A percentile compares a stretch with the other conserved stretches of the same genome.
These are phyloP conservation scores for Drosophila testacea DNA, from an alignment of 2,888 invertebrate species.

Conservation along the genomic window DNA sequence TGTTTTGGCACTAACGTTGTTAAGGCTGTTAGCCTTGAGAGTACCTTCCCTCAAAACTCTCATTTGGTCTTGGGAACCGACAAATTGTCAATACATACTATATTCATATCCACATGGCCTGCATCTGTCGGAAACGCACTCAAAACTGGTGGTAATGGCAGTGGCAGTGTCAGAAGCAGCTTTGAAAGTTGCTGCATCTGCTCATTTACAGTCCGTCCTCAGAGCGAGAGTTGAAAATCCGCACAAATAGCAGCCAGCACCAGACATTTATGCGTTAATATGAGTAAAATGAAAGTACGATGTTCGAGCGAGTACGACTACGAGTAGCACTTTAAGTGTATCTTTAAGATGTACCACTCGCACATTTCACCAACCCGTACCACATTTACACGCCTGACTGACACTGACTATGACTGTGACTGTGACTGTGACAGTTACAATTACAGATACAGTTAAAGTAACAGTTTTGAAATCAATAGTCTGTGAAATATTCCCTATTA, in stretches of 20 bases:
- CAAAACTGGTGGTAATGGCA: constrained; percentile 30
- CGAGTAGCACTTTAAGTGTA: constrained; percentile 24
- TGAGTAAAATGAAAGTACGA: constrained; percentile 66
- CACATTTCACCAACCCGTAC: constrained; percentile 61
- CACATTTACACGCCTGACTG: constrained; percentile 64
- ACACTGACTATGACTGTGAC: constrained; percentile 28
- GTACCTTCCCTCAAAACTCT: background rate
- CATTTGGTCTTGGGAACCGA: background rate
- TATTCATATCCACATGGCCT: constrained; percentile 39
- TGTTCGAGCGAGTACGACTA: constrained; percentile 15
- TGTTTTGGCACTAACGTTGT: constrained; percentile 26
- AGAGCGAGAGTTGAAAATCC: constrained; percentile 61
- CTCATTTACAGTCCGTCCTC: constrained; percentile 33
- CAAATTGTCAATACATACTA: constrained; percentile 2
- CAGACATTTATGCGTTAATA: constrained; percentile 46
- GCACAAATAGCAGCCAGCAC: constrained; percentile 29
- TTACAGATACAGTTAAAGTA: constrained; percentile 23
- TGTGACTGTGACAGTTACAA: constrained; percentile 42
- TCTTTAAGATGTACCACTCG: constrained; percentile 37
- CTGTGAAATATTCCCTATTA: constrained; percentile 35
- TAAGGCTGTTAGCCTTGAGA: constrained; percentile 20
- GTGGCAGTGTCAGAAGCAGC: constrained; percentile 24
- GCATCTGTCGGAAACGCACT: constrained; percentile 44
- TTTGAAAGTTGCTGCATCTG: constrained; percentile 54
- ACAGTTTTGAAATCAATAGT: constrained; percentile 66